Evolutionary conservation across 2,113 vertebrate genomes (phyloP).

Genomic region (Deroptyus accipitrinus): DNA sequence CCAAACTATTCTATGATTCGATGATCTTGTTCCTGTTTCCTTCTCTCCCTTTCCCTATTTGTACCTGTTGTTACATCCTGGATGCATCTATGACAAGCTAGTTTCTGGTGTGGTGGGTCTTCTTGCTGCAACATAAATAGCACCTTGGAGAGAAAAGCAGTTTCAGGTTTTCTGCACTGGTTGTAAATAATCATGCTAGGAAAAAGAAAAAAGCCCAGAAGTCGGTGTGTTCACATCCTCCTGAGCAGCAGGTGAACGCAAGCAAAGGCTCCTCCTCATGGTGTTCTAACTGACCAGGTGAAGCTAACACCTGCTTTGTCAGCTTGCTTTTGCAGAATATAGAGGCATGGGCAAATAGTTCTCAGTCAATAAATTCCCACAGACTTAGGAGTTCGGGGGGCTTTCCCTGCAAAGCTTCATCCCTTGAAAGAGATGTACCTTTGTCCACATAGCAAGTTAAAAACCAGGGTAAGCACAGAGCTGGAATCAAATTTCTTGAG

Average conservation of each 20-base stretch:
- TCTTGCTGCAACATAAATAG: neutral
- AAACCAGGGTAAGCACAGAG: neutral
- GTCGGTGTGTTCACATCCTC: neutral
- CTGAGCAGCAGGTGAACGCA: neutral
- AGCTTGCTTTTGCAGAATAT: neutral
- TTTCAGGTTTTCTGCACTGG: neutral
- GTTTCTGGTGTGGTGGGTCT: fast-evolving
- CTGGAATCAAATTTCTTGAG: neutral
- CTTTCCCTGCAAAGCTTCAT: neutral
- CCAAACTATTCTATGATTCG: neutral
- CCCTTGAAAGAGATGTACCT: neutral
- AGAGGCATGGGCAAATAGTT: neutral
- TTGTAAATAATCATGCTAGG: neutral
- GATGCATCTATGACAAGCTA: neutral
- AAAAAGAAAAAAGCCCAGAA: neutral
- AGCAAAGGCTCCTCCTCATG: neutral
- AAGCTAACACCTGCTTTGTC: neutral
- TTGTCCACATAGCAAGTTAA: neutral
- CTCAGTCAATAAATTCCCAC: neutral
- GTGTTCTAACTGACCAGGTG: neutral
- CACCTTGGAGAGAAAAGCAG: neutral
- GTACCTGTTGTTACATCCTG: neutral
- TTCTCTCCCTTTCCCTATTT: neutral
- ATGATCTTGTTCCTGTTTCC: neutral
- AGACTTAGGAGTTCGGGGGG: neutral